Conservation (phyloP, 2,888 invertebrate genomes). For the Leucoma salicis region DNA sequence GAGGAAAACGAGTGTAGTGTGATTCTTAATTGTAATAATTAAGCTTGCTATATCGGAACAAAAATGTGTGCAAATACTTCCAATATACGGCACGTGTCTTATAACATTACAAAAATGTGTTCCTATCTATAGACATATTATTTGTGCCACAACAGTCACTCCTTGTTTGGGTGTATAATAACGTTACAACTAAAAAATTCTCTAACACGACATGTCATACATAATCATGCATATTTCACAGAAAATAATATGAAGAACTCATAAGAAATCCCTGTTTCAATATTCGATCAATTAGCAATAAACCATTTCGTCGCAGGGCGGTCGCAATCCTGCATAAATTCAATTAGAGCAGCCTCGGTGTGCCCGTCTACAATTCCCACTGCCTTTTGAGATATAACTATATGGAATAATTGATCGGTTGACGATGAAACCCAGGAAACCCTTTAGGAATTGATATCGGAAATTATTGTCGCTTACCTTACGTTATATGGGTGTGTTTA, state of each 20-base stretch:
- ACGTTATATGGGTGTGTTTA: conserved; percentile 33
- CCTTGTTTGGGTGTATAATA: too few relatives aligned
- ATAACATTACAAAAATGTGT: too few relatives aligned
- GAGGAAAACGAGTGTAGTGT: too few relatives aligned
- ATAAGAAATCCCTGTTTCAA: conserved; percentile 40
- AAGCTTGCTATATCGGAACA: too few relatives aligned
- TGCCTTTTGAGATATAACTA: conserved; percentile 54
- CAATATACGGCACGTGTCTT: too few relatives aligned
- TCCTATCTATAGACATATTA: too few relatives aligned
- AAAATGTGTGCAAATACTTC: too few relatives aligned
- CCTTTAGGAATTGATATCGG: conserved; percentile 45
- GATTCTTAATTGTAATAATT: too few relatives aligned
- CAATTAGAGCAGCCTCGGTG: conserved; percentile 56
- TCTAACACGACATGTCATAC: conserved; percentile 12
- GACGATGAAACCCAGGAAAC: conserved; percentile 40
- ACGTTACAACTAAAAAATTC: conserved; percentile 14
- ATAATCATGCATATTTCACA: conserved; percentile 37
- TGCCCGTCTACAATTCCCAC: conserved; percentile 47
- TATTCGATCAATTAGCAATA: conserved; percentile 71
- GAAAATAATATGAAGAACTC: conserved; percentile 37
- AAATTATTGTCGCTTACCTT: conserved; percentile 37
- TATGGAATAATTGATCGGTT: conserved; percentile 65
- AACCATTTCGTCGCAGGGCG: conserved; percentile 58
- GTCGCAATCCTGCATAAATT: conserved; percentile 69
- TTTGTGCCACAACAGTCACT: too few relatives aligned